Conservation (phyloP, 2,797 vertebrate species). For the Darevskia mixta region DNA sequence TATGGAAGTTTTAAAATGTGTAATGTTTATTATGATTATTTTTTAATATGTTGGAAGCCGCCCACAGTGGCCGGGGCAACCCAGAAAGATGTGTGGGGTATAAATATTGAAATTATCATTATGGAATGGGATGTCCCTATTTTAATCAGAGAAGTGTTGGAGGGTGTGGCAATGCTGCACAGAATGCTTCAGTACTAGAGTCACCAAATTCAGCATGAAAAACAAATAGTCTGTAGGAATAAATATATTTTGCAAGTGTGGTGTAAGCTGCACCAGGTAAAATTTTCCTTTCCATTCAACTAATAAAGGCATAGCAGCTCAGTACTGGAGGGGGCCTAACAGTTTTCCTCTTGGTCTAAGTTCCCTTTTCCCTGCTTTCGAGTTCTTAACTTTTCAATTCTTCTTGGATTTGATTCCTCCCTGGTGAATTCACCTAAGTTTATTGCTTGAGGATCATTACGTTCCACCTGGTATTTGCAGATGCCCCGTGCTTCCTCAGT, state of each 20-base stretch:
- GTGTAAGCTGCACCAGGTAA: background rate
- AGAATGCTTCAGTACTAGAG: no score
- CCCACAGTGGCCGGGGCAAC: no score
- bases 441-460: conserved; percentile 6
- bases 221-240: no score
- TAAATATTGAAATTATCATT: no score
- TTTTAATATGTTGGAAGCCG: no score
- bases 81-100: no score
- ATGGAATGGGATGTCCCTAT: no score
- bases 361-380: background rate
- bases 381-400: background rate
- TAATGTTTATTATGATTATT: no score
- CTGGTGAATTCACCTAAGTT: background rate
- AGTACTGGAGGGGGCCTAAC: background rate
- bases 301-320: background rate
- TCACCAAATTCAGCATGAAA: no score
- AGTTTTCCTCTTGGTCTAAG: background rate
- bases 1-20: no score
- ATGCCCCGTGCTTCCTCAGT: background rate
- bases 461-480: conserved; percentile 5
- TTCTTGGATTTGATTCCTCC: background rate
- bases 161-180: no score
- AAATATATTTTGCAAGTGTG: background rate
- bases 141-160: no score
- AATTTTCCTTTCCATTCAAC: background rate